Evolutionary conservation across 2,888 invertebrate genomes (phyloP).

Genomic region (Platycheirus rosarum): DNA sequence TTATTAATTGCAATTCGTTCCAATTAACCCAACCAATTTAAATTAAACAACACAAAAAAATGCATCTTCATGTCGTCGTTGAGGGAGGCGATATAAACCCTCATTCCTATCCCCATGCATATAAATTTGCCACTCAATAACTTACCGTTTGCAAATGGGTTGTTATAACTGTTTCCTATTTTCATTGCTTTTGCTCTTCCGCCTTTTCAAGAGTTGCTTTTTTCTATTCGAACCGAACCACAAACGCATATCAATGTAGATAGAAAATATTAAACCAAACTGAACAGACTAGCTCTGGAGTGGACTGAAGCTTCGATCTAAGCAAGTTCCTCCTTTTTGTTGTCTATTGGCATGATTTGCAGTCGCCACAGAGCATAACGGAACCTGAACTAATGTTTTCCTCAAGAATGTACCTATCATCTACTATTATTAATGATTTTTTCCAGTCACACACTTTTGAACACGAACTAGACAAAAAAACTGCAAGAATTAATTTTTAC

Average conservation of each 20-base stretch:
- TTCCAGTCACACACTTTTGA: slow-evolving; percentile 37
- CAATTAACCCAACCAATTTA: slow-evolving; percentile 63
- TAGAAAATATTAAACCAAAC: background rate
- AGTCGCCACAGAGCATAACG: slow-evolving; percentile 71
- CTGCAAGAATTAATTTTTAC: slow-evolving; percentile 45
- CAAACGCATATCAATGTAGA: slow-evolving; percentile 39
- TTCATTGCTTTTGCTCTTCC: slow-evolving; percentile 62
- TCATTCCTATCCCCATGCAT: too few species aligned
- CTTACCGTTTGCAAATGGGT: slow-evolving; percentile 68
- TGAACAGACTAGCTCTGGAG: slow-evolving; percentile 3
- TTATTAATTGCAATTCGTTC: slow-evolving; percentile 69
- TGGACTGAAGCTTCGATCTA: slow-evolving; percentile 19
- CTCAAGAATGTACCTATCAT: slow-evolving; percentile 58
- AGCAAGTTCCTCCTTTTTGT: slow-evolving; percentile 48
- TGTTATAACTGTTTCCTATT: slow-evolving; percentile 69
- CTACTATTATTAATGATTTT: slow-evolving; percentile 64
- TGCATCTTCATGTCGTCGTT: slow-evolving; percentile 26
- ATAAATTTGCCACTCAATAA: too few species aligned
- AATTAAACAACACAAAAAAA: slow-evolving; percentile 21
- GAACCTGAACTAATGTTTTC: slow-evolving; percentile 49
- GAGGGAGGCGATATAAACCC: slow-evolving; percentile 3
- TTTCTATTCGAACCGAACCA: slow-evolving; percentile 23
- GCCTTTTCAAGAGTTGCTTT: slow-evolving; percentile 37
- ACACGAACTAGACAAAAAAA: slow-evolving; percentile 33
- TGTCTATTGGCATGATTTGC: slow-evolving; percentile 66